Evolutionary conservation across 2,888 invertebrate genomes (phyloP).

Genomic region (Gymnocheta viridis): DNA sequence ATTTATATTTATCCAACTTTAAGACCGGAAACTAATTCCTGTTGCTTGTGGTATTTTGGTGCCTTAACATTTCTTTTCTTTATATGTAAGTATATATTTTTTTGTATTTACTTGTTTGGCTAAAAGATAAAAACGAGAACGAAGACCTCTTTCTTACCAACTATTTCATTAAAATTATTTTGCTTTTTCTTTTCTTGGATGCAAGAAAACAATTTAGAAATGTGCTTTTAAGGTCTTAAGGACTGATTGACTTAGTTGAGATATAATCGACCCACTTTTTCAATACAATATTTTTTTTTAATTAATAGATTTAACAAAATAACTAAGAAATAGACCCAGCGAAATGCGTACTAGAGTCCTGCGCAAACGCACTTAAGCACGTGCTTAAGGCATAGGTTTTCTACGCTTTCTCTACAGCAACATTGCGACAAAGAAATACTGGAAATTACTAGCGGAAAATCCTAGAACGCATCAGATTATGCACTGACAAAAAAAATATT

Average conservation of each 20-base stretch:
- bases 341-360: no score
- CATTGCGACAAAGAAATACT: no score
- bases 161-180: background rate
- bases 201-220: background rate
- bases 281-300: background rate
- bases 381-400: no score
- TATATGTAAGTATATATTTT: background rate
- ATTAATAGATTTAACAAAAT: background rate
- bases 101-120: conserved; percentile 21
- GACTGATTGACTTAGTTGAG: background rate
- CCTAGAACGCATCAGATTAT: no score
- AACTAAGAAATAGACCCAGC: background rate
- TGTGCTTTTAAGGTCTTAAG: background rate
- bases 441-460: no score
- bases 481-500: no score
- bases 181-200: background rate
- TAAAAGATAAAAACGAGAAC: background rate
- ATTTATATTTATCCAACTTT: conserved; percentile 44
- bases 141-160: conserved; percentile 11
- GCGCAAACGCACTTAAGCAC: no score
- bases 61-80: conserved; percentile 8
- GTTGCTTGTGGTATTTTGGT: conserved; percentile 51
- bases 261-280: background rate
- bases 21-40: conserved; percentile 71
- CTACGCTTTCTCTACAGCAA: no score